Percentiles rank a stretch among this genome's conserved stretches.
These are phyloP conservation scores for Cephus cinctus DNA, from an alignment of 1,140 invertebrate species.

Conservation along the genomic window DNA sequence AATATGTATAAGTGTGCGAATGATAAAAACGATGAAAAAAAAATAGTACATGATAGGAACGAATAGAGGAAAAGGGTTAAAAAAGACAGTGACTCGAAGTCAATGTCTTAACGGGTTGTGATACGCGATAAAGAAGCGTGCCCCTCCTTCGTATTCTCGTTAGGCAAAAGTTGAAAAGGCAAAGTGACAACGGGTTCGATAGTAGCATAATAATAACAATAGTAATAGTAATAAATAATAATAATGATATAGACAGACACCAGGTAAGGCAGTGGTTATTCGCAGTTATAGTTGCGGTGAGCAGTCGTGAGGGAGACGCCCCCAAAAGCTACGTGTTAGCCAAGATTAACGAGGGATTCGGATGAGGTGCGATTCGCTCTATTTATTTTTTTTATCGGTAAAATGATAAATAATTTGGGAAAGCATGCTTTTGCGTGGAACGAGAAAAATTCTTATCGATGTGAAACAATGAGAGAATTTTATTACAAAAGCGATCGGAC, in stretches of 20 bases:
- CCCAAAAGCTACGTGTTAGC: constrained; percentile 58
- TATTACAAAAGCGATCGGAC: constrained; percentile 8
- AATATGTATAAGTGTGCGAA: too few relatives aligned
- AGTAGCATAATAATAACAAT: constrained; percentile 8
- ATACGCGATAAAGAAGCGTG: constrained; percentile 26
- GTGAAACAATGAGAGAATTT: neutral
- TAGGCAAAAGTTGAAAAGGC: constrained; percentile 9
- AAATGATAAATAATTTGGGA: constrained; percentile 8
- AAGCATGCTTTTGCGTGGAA: neutral
- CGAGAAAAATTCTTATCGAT: neutral
- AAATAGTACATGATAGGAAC: too few relatives aligned
- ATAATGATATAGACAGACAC: constrained; percentile 25
- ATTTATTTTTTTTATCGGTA: neutral
- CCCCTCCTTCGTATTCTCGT: constrained; percentile 28
- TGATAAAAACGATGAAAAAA: too few relatives aligned
- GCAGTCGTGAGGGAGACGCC: constrained; percentile 56
- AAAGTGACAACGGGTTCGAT: constrained; percentile 27
- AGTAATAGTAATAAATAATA: constrained; percentile 7
- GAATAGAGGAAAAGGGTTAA: too few relatives aligned
- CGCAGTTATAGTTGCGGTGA: constrained; percentile 59
- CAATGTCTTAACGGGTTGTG: too few relatives aligned
- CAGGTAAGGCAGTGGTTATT: constrained; percentile 59
- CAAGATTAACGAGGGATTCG: constrained; percentile 40
- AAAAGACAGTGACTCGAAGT: too few relatives aligned
- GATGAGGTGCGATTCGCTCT: constrained; percentile 4